Conservation (phyloP, 2,888 invertebrate species). For the Pheosia gnoma region DNA sequence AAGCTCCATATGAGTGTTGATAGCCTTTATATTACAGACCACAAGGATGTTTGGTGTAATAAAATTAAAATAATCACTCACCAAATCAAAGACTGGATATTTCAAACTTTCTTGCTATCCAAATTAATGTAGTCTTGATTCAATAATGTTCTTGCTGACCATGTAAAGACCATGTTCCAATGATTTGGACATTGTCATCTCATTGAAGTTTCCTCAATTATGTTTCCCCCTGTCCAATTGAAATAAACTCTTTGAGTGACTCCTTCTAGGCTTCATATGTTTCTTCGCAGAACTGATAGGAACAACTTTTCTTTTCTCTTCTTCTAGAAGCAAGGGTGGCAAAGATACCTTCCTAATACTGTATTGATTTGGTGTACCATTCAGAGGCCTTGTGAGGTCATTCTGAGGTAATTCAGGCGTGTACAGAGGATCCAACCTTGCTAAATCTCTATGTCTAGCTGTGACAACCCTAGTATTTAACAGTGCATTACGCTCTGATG, state of each 20-base stretch:
- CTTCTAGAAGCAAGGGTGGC: slow-evolving; percentile 73
- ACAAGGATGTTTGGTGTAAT: background rate
- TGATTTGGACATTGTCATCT: background rate
- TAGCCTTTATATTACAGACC: background rate
- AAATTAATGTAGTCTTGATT: background rate
- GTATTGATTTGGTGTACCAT: slow-evolving; percentile 53
- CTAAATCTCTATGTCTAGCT: slow-evolving; percentile 67
- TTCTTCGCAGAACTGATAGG: slow-evolving; percentile 63
- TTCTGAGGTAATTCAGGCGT: slow-evolving; percentile 63
- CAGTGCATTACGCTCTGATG: slow-evolving; percentile 60
- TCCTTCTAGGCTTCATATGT: slow-evolving; percentile 50
- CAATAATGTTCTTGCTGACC: no score
- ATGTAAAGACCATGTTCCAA: no score
- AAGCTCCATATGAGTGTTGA: no score
- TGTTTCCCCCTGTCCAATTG: slow-evolving; percentile 54
- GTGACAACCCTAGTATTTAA: slow-evolving; percentile 66
- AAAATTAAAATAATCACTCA: background rate
- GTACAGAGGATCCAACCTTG: slow-evolving; percentile 65
- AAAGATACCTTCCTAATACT: slow-evolving; percentile 74
- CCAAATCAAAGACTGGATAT: background rate
- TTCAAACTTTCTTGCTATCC: background rate
- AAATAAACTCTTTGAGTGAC: slow-evolving; percentile 44
- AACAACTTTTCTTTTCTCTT: slow-evolving; percentile 66
- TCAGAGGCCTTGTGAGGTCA: slow-evolving; percentile 49
- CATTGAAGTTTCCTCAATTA: background rate